Evolutionary conservation across 1,140 invertebrate species (phyloP).

Genomic region (Drosophila subpulchrella): DNA sequence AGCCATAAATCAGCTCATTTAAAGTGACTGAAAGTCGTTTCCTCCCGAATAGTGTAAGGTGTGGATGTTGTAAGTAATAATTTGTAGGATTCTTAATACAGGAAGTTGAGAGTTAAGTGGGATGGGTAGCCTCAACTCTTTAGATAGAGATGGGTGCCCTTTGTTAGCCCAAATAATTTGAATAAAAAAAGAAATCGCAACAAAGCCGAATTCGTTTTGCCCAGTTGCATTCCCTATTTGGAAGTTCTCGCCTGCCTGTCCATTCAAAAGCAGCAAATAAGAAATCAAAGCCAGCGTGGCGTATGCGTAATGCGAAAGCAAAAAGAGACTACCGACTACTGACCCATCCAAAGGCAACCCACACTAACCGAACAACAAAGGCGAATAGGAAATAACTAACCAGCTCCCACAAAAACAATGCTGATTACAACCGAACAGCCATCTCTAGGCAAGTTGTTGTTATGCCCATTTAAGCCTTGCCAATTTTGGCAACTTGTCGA

Average conservation of each 20-base stretch:
- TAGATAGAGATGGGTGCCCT: background rate
- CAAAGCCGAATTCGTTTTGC: slow-evolving; percentile 38
- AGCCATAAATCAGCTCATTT: slow-evolving; percentile 78
- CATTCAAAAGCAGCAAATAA: slow-evolving; percentile 27
- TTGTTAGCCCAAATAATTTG: slow-evolving; percentile 15
- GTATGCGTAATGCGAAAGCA: slow-evolving; percentile 69
- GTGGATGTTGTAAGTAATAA: slow-evolving; percentile 54
- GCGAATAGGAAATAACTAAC: slow-evolving; percentile 75
- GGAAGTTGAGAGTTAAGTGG: slow-evolving; percentile 9
- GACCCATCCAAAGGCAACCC: slow-evolving; percentile 53
- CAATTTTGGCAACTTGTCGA: slow-evolving; percentile 81
- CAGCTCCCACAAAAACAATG: slow-evolving; percentile 32
- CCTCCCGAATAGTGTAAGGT: slow-evolving; percentile 44
- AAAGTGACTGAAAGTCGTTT: slow-evolving; percentile 42
- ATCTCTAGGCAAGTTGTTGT: slow-evolving; percentile 34
- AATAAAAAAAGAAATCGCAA: slow-evolving; percentile 47
- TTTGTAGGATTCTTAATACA: slow-evolving; percentile 27
- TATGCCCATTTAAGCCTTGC: slow-evolving; percentile 78
- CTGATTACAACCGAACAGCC: slow-evolving; percentile 31
- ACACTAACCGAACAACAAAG: slow-evolving; percentile 60
- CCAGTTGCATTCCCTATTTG: slow-evolving; percentile 40
- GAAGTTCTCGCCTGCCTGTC: slow-evolving; percentile 38
- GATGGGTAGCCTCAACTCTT: too few relatives aligned
- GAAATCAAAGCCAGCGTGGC: slow-evolving; percentile 53
- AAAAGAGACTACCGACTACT: slow-evolving; percentile 20